These are phyloP conservation scores for Coenobita brevimanus DNA, from an alignment of 1,140 invertebrate species.

Conservation along the genomic window DNA sequence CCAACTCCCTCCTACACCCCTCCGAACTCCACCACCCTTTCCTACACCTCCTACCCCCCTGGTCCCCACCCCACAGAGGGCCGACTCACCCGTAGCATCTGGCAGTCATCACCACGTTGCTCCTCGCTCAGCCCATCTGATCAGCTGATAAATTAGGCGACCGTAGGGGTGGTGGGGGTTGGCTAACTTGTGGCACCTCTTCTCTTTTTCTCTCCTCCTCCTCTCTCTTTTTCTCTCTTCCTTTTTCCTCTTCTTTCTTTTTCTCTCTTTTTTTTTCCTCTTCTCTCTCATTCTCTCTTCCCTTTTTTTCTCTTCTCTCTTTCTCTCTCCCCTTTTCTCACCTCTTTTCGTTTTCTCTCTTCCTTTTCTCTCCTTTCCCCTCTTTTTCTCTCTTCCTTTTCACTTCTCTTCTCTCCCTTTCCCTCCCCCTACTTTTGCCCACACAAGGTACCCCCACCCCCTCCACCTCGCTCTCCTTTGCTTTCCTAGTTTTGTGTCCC, in stretches of 20 bases:
- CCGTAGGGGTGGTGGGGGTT: no score
- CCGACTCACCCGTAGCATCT: no score
- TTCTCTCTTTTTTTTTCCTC: neutral
- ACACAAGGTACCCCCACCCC: neutral
- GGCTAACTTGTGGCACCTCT: neutral
- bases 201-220: neutral
- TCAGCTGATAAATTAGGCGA: no score
- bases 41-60: no score
- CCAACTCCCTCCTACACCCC: neutral
- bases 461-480: neutral
- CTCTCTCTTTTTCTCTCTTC: neutral
- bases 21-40: neutral
- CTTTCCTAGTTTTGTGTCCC: no score
- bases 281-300: constrained; percentile 12
- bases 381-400: neutral
- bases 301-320: neutral
- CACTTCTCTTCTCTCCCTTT: neutral
- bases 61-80: no score
- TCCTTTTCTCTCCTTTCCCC: neutral
- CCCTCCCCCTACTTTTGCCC: neutral
- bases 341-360: neutral
- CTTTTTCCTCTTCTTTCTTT: neutral
- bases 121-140: no score
- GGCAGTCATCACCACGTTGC: no score
- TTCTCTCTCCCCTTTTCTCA: neutral